phyloP scores from a whole-genome alignment of 2,888 invertebrate species.

The Abrostola triplasia region DNA sequence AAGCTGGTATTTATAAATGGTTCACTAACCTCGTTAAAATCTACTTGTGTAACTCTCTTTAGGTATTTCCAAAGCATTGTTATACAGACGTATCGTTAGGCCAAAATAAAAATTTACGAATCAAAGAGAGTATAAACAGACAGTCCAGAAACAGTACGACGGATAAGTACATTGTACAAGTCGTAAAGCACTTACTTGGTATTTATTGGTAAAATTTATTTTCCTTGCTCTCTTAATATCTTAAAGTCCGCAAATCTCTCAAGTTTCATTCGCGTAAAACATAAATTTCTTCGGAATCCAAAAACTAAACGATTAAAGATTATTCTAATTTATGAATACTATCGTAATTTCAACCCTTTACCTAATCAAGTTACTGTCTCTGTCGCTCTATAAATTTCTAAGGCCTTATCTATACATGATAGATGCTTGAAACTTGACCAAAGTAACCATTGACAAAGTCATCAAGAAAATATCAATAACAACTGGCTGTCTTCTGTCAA shows the following conservation, averaged over 20 bases:
- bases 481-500: too few relatives aligned
- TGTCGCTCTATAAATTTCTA: too few relatives aligned
- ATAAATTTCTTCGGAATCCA: not conserved
- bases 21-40: too few relatives aligned
- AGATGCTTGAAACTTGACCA: too few relatives aligned
- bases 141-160: conserved; percentile 1
- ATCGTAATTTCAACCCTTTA: too few relatives aligned
- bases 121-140: not conserved
- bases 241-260: not conserved
- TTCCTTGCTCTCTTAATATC: conserved; percentile 1
- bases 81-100: not conserved
- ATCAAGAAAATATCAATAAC: too few relatives aligned
- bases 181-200: conserved; percentile 1
- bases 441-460: too few relatives aligned
- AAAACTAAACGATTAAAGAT: not conserved
- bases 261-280: not conserved
- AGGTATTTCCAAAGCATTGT: too few relatives aligned
- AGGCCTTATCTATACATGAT: too few relatives aligned
- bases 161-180: conserved; percentile 3
- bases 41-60: too few relatives aligned
- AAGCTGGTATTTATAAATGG: too few relatives aligned
- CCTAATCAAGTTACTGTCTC: too few relatives aligned
- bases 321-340: not conserved
- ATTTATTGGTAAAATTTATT: conserved; percentile 6
- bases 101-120: not conserved